phyloP scores from a whole-genome alignment of 2,113 vertebrate genomes.

The Rhineura floridana region DNA sequence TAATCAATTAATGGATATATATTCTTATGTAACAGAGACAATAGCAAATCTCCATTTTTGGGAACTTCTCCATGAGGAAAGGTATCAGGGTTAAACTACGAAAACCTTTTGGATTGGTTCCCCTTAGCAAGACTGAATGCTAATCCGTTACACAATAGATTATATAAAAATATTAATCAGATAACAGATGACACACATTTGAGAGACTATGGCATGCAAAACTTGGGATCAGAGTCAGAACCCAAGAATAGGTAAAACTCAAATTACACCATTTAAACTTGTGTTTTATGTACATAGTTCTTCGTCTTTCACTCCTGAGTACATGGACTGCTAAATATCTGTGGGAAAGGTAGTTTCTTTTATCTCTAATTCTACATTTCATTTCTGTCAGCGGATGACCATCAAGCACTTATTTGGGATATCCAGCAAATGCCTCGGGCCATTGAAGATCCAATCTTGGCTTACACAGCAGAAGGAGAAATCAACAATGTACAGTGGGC shows the following conservation, averaged over 20 bases:
- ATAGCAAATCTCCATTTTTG: neutral
- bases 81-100: neutral
- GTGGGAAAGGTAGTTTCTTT: rapidly evolving
- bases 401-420: slow-evolving; percentile 99
- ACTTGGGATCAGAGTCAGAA: neutral
- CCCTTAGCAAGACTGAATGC: neutral
- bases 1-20: neutral
- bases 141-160: neutral
- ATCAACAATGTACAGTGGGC: slow-evolving; percentile 99
- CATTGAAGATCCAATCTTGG: slow-evolving; percentile 98
- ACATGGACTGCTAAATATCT: rapidly evolving
- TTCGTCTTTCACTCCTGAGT: rapidly evolving
- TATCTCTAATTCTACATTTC: neutral
- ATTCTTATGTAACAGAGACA: neutral
- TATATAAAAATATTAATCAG: neutral
- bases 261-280: neutral
- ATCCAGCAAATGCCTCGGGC: slow-evolving; percentile 99
- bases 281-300: neutral
- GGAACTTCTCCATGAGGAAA: neutral
- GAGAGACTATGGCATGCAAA: neutral
- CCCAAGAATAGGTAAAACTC: neutral
- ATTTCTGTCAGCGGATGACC: slow-evolving; percentile 88
- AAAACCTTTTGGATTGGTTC: neutral
- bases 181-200: neutral
- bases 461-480: slow-evolving; percentile 97